Percentiles rank a stretch among this genome's conserved stretches.
Conservation (phyloP, 2,888 invertebrate genomes). For the Cosmopolites sordidus region DNA sequence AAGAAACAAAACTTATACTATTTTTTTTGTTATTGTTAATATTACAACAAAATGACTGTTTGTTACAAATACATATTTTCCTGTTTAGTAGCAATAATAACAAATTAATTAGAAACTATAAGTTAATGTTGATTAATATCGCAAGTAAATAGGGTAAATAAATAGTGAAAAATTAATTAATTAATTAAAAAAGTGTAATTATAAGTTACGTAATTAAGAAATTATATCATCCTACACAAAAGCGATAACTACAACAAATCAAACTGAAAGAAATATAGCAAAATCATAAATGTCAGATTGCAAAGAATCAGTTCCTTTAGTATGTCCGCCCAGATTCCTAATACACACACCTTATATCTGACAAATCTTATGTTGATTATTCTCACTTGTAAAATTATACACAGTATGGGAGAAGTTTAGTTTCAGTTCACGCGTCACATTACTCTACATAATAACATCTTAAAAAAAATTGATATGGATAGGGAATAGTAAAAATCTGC, state of each 20-base stretch:
- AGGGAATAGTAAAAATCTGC: too few relatives aligned
- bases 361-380: background rate
- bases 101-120: constrained; percentile 14
- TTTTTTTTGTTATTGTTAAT: too few relatives aligned
- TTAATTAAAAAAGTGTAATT: constrained; percentile 14
- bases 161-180: constrained; percentile 20
- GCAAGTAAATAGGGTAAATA: constrained; percentile 13
- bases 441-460: too few relatives aligned
- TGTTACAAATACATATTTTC: constrained; percentile 17
- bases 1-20: too few relatives aligned
- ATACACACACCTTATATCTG: too few relatives aligned
- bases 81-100: constrained; percentile 17
- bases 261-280: constrained; percentile 23
- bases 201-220: constrained; percentile 15
- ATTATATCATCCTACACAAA: constrained; percentile 15
- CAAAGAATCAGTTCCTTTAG: constrained; percentile 26
- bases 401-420: too few relatives aligned
- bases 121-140: constrained; percentile 16
- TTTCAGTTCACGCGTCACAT: too few relatives aligned
- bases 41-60: too few relatives aligned
- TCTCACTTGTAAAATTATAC: background rate
- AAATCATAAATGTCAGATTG: constrained; percentile 26
- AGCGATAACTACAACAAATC: constrained; percentile 20
- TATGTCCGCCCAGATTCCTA: constrained; percentile 10
- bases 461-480: too few relatives aligned